These are phyloP conservation scores for Drosophila suzukii DNA, from an alignment of 1,140 invertebrate species.

Conservation along the genomic window DNA sequence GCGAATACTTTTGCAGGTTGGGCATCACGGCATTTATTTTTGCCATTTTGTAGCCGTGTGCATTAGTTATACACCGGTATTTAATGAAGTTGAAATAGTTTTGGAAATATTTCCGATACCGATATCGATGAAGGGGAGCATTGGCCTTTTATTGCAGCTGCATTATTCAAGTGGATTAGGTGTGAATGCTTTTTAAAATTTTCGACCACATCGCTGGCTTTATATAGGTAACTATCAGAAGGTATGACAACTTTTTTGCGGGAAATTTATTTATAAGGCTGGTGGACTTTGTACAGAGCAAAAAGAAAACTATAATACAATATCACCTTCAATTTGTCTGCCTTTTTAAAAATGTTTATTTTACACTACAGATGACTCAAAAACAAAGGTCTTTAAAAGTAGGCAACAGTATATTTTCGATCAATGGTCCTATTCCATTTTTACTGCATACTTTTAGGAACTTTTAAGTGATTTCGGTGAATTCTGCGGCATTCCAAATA, in stretches of 20 bases:
- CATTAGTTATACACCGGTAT: constrained; percentile 25
- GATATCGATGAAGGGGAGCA: neutral
- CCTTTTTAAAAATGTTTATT: neutral
- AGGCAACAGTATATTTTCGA: no score
- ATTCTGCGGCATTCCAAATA: no score
- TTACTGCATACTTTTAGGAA: no score
- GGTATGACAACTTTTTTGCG: neutral
- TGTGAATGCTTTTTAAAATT: constrained; percentile 27
- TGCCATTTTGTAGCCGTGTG: constrained; percentile 43
- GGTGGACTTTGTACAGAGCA: neutral
- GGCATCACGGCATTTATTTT: constrained; percentile 24
- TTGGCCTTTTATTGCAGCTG: constrained; percentile 24
- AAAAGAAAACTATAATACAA: neutral
- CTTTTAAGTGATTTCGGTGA: no score
- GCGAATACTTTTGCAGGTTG: constrained; percentile 26
- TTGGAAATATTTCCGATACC: constrained; percentile 13
- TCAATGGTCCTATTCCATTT: no score
- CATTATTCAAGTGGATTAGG: constrained; percentile 32
- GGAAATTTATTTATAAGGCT: neutral
- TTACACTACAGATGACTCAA: no score
- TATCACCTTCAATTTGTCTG: neutral
- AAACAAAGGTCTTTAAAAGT: no score
- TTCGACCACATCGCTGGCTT: constrained; percentile 1
- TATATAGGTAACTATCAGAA: neutral
- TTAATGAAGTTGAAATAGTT: constrained; percentile 42